Conservation (phyloP, 1,140 invertebrate genomes). For the Lordiphosa stackelbergi region DNA sequence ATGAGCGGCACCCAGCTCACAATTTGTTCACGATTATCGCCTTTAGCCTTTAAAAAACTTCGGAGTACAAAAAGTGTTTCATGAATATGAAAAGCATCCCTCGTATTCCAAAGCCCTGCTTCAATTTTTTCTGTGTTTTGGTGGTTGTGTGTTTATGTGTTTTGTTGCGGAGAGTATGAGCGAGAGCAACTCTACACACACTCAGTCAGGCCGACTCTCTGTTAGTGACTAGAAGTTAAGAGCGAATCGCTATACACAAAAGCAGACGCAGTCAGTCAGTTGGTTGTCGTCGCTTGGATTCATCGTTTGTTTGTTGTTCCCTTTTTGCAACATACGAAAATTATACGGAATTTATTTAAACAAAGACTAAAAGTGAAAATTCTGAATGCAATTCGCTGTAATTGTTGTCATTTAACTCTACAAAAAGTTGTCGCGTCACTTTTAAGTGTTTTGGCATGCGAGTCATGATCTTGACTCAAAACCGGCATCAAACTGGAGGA, state of each 20-base stretch:
- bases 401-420: conserved; percentile 2
- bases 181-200: conserved; percentile 41
- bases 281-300: conserved; percentile 23
- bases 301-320: conserved; percentile 19
- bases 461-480: conserved; percentile 65
- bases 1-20: no score
- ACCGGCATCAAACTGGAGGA: conserved; percentile 43
- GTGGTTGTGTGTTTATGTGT: conserved; percentile 19
- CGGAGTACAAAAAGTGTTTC: no score
- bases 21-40: no score
- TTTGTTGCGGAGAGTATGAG: not conserved
- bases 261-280: conserved; percentile 30
- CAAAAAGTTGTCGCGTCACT: conserved; percentile 23
- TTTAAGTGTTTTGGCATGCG: conserved; percentile 35
- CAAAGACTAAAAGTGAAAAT: conserved; percentile 16
- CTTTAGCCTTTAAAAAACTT: no score
- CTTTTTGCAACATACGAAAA: not conserved
- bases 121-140: conserved; percentile 38
- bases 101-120: conserved; percentile 51
- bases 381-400: conserved; percentile 4
- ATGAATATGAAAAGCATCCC: no score
- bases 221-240: conserved; percentile 62
- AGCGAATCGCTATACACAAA: conserved; percentile 19
- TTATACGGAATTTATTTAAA: conserved; percentile 16
- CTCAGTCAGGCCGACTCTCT: conserved; percentile 22